These are phyloP conservation scores for Agonopterix subpropinquella DNA, from an alignment of 2,888 invertebrate species.

Conservation along the genomic window DNA sequence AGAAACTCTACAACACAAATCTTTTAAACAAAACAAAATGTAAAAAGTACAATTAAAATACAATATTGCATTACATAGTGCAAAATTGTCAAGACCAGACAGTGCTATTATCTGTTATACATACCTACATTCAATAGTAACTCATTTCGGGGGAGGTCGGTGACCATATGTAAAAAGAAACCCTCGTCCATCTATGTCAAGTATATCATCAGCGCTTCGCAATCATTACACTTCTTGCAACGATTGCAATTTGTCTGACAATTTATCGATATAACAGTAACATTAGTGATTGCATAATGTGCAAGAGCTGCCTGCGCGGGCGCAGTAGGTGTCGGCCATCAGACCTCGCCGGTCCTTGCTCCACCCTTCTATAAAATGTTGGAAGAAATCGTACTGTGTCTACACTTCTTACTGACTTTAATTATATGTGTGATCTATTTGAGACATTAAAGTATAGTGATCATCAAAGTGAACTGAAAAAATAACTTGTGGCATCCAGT, in stretches of 20 bases:
- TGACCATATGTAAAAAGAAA: not conserved
- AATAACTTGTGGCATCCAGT: not conserved
- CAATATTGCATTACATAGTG: too few relatives aligned
- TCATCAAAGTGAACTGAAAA: not conserved
- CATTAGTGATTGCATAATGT: constrained; percentile 48
- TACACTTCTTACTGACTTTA: constrained; percentile 6
- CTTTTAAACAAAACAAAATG: too few relatives aligned
- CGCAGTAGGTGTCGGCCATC: constrained; percentile 39
- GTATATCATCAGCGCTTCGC: not conserved
- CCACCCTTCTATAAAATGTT: constrained; percentile 4
- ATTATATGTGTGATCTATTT: constrained; percentile 8
- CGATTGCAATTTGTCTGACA: constrained; percentile 12
- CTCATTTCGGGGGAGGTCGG: too few relatives aligned
- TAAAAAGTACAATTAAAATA: too few relatives aligned
- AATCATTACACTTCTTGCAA: constrained; percentile 16
- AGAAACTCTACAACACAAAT: too few relatives aligned
- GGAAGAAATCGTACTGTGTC: constrained; percentile 9
- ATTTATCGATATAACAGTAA: constrained; percentile 45
- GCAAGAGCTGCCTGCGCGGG: constrained; percentile 33
- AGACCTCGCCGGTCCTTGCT: constrained; percentile 35
- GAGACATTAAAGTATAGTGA: constrained; percentile 1
- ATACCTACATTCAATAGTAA: too few relatives aligned
- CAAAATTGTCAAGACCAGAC: too few relatives aligned
- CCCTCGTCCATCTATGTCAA: not conserved
- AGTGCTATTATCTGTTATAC: too few relatives aligned